phyloP scores from a whole-genome alignment of 2,888 invertebrate genomes.

The Drosophila anomalata region DNA sequence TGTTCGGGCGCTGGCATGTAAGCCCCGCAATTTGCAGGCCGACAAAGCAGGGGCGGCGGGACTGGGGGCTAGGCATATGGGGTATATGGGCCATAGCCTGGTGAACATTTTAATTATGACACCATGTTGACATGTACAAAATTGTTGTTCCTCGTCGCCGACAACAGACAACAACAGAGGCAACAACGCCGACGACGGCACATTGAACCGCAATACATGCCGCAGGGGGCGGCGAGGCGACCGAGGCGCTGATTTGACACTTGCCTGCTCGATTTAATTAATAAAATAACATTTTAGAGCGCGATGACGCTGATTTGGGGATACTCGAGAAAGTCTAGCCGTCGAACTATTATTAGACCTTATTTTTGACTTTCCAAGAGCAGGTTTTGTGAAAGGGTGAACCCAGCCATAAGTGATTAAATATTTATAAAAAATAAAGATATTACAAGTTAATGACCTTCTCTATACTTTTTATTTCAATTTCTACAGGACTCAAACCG shows the following conservation, averaged over 20 bases:
- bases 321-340: conserved; percentile 31
- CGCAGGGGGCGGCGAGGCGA: conserved; percentile 31
- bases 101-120: conserved; percentile 79
- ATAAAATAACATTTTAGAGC: conserved; percentile 74
- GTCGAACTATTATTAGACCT: conserved; percentile 24
- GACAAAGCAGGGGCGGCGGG: background rate
- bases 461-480: too few species aligned
- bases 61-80: too few species aligned
- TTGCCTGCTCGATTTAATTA: conserved; percentile 75
- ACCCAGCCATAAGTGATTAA: too few species aligned
- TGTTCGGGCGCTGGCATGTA: conserved; percentile 40
- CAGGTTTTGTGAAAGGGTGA: background rate
- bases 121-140: conserved; percentile 75
- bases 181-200: conserved; percentile 47
- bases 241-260: conserved; percentile 69
- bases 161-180: conserved; percentile 23
- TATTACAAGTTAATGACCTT: too few species aligned
- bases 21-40: conserved; percentile 57
- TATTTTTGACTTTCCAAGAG: background rate
- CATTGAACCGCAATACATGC: conserved; percentile 71
- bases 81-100: conserved; percentile 30
- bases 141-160: conserved; percentile 65
- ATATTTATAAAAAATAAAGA: too few species aligned
- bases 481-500: too few species aligned
- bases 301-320: conserved; percentile 63